Conservation (phyloP, 2,888 invertebrate genomes). For the Dolichomitus sp. region DNA sequence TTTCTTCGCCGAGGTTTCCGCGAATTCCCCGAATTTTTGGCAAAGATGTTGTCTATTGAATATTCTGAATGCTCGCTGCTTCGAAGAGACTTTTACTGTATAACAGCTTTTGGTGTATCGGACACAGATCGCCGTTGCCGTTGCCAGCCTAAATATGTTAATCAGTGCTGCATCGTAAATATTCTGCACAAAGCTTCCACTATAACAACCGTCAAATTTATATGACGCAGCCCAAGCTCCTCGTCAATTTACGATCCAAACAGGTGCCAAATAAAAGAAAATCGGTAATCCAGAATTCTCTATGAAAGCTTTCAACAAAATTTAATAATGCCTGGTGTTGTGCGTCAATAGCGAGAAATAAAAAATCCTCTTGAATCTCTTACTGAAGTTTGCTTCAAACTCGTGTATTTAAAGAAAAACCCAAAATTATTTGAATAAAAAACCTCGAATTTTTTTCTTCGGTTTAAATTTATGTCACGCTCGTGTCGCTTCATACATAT, state of each 20-base stretch:
- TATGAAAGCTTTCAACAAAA: not conserved
- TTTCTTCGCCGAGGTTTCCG: not conserved
- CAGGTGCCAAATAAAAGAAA: slow-evolving; percentile 20
- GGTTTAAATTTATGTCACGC: not conserved
- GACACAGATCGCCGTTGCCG: not conserved
- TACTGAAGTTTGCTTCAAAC: not conserved
- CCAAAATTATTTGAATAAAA: not conserved
- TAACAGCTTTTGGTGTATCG: not conserved
- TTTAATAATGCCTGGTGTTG: not conserved
- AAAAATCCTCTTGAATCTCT: not conserved
- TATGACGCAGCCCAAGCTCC: not conserved
- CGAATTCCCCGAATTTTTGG: slow-evolving; percentile 10
- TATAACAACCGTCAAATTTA: not conserved
- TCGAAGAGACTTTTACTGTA: not conserved
- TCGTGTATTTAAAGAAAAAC: not conserved
- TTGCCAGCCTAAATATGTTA: slow-evolving; percentile 19
- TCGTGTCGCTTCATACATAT: not conserved
- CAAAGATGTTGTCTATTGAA: slow-evolving; percentile 3
- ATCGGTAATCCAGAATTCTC: not conserved
- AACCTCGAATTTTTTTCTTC: not conserved
- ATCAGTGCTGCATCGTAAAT: slow-evolving; percentile 43
- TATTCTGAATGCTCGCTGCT: not conserved
- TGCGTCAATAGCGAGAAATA: not conserved
- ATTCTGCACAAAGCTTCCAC: not conserved
- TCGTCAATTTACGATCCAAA: slow-evolving; percentile 1